Percentiles rank a stretch among this genome's conserved stretches.
phyloP scores from a whole-genome alignment of 2,797 vertebrate species.

The Tauraco hartlaubi region DNA sequence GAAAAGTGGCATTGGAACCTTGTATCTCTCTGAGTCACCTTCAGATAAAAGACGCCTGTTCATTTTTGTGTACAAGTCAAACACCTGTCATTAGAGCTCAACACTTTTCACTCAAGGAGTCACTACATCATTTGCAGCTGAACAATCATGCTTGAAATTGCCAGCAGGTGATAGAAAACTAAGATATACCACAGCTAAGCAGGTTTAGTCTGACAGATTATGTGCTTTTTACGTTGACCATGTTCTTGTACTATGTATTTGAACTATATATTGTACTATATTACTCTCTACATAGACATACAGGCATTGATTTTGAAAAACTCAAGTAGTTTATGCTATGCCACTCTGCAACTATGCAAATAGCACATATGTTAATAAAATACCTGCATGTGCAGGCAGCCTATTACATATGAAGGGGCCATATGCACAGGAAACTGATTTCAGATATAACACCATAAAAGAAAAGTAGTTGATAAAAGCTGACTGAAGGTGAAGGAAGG shows the following conservation, averaged over 20 bases:
- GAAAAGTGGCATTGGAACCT: background rate
- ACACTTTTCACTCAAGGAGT: background rate
- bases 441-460: background rate
- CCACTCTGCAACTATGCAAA: background rate
- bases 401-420: background rate
- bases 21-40: background rate
- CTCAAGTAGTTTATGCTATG: background rate
- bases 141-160: slow-evolving; percentile 8
- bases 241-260: background rate
- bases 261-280: too few relatives aligned
- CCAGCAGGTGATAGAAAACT: background rate
- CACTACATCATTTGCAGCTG: background rate
- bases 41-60: background rate
- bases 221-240: background rate
- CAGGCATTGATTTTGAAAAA: background rate
- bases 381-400: background rate
- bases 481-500: background rate
- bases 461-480: background rate
- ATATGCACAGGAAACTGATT: background rate
- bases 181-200: background rate
- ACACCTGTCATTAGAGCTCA: background rate
- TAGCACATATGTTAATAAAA: background rate
- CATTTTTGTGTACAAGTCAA: background rate
- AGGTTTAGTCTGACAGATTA: background rate
- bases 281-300: background rate